A percentile compares a stretch with the other conserved stretches of the same genome.
phyloP scores from a whole-genome alignment of 2,888 invertebrate species.

The Diachrysia chrysitis region DNA sequence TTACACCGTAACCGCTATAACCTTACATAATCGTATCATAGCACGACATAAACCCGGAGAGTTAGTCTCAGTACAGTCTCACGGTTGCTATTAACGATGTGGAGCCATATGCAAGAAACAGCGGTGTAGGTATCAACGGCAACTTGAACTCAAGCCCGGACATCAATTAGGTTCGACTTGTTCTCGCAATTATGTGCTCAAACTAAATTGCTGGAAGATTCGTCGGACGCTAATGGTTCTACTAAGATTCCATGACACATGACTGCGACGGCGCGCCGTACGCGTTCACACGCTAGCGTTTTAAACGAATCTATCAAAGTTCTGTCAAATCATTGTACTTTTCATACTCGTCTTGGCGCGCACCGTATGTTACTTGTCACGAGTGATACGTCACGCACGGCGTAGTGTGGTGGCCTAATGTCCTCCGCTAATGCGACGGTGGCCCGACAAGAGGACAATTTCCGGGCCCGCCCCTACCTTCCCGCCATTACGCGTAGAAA shows the following conservation, averaged over 20 bases:
- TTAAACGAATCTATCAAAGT: slow-evolving; percentile 58
- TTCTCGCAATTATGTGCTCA: slow-evolving; percentile 88
- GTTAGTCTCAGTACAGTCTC: slow-evolving; percentile 41
- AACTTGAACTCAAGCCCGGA: slow-evolving; percentile 80
- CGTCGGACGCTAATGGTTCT: slow-evolving; percentile 82
- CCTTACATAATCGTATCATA: slow-evolving; percentile 43
- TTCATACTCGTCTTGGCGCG: slow-evolving; percentile 61
- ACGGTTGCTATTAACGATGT: slow-evolving; percentile 55
- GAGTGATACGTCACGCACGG: slow-evolving; percentile 78
- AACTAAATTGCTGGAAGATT: slow-evolving; percentile 86
- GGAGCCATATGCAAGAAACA: slow-evolving; percentile 69
- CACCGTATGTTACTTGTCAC: slow-evolving; percentile 79
- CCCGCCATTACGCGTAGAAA: slow-evolving; percentile 83
- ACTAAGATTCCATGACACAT: slow-evolving; percentile 79
- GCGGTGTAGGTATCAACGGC: slow-evolving; percentile 73
- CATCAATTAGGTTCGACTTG: slow-evolving; percentile 87
- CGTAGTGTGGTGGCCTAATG: slow-evolving; percentile 77
- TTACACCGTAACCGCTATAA: slow-evolving; percentile 45
- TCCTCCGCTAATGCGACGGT: slow-evolving; percentile 83
- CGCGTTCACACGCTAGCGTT: slow-evolving; percentile 49
- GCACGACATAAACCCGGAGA: slow-evolving; percentile 38
- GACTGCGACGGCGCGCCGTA: slow-evolving; percentile 54
- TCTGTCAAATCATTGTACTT: slow-evolving; percentile 71
- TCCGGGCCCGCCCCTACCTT: slow-evolving; percentile 85
- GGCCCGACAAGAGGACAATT: slow-evolving; percentile 86